phyloP scores from a whole-genome alignment of 2,888 invertebrate genomes.

The Notodonta dromedarius region DNA sequence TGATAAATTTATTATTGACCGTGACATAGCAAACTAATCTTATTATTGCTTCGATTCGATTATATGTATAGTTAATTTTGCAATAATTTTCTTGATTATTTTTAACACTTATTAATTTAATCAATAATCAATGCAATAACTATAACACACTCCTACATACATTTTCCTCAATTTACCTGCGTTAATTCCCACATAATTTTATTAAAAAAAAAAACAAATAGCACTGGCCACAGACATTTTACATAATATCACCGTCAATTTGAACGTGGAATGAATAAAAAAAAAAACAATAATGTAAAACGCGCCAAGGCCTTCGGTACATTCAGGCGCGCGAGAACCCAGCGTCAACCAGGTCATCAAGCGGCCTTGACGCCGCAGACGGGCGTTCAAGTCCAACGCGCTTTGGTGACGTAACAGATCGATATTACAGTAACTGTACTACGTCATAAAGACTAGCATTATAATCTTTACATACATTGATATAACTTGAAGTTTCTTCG shows the following conservation, averaged over 20 bases:
- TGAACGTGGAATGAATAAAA: slow-evolving; percentile 11
- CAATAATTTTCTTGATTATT: too few relatives aligned
- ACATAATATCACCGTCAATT: neutral
- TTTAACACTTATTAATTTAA: too few relatives aligned
- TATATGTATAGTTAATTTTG: too few relatives aligned
- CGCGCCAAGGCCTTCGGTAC: slow-evolving; percentile 20
- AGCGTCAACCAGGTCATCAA: slow-evolving; percentile 25
- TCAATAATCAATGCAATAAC: too few relatives aligned
- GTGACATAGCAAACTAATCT: too few relatives aligned
- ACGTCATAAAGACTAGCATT: neutral
- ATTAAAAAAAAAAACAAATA: too few relatives aligned
- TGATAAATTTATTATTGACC: neutral
- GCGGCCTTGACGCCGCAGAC: slow-evolving; percentile 30
- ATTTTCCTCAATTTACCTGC: too few relatives aligned
- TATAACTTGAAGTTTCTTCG: too few relatives aligned
- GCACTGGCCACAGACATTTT: too few relatives aligned
- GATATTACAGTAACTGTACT: slow-evolving; percentile 7
- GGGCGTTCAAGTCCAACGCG: slow-evolving; percentile 32
- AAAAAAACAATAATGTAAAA: slow-evolving; percentile 17
- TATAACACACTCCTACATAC: too few relatives aligned
- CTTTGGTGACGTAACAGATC: slow-evolving; percentile 30
- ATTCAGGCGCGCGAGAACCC: slow-evolving; percentile 11
- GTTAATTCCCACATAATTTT: too few relatives aligned
- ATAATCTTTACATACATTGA: neutral
- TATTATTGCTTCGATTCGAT: too few relatives aligned